A percentile compares a stretch with the other conserved stretches of the same genome.
phyloP scores from a whole-genome alignment of 2,888 invertebrate genomes.

The Herminia tarsipennalis region DNA sequence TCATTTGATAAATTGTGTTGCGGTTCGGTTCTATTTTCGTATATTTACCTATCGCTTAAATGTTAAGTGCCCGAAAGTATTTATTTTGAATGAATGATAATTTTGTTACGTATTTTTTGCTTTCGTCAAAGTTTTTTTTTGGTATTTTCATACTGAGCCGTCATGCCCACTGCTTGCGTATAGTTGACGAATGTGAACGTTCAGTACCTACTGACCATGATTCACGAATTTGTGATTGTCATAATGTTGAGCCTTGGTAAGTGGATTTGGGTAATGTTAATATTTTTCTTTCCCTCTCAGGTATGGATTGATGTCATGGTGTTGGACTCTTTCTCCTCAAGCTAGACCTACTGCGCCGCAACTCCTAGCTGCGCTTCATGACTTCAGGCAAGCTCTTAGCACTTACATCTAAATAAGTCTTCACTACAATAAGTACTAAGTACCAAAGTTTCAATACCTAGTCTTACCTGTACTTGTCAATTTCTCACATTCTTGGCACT shows the following conservation, averaged over 20 bases:
- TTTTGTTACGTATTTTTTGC: no score
- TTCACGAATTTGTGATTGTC: neutral
- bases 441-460: constrained; percentile 26
- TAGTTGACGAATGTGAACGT: no score
- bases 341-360: constrained; percentile 90
- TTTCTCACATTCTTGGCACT: constrained; percentile 42
- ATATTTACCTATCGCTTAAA: constrained; percentile 5
- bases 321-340: constrained; percentile 88
- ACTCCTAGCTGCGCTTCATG: constrained; percentile 89
- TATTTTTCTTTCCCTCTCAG: constrained; percentile 57
- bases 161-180: no score
- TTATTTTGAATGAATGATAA: no score
- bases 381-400: constrained; percentile 89
- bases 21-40: neutral
- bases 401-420: constrained; percentile 84
- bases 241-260: no score
- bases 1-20: constrained; percentile 2
- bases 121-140: no score
- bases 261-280: no score
- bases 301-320: constrained; percentile 91
- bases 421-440: constrained; percentile 9
- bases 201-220: no score
- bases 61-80: neutral
- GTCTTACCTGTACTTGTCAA: constrained; percentile 37
- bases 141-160: no score